These are phyloP conservation scores for Cephus rjabovi DNA, from an alignment of 2,888 invertebrate genomes.

Conservation along the genomic window DNA sequence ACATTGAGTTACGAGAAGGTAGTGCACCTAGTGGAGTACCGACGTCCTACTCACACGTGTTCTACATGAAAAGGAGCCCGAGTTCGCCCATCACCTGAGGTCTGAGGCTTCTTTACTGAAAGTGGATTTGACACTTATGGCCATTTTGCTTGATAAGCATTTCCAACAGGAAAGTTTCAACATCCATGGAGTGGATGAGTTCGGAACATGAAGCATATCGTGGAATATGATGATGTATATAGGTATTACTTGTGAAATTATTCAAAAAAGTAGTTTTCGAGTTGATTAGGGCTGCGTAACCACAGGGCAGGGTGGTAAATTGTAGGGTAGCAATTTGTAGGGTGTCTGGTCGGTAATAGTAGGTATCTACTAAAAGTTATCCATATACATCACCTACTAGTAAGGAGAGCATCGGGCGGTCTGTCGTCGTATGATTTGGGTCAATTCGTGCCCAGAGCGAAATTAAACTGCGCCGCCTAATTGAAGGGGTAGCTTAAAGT, in stretches of 20 bases:
- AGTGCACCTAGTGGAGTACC: neutral
- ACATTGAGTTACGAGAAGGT: neutral
- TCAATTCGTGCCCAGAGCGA: conserved; percentile 41
- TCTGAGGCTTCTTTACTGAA: neutral
- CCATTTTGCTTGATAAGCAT: neutral
- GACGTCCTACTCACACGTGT: neutral
- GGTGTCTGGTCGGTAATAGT: neutral
- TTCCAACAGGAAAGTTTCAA: neutral
- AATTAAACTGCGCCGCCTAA: conserved; percentile 39
- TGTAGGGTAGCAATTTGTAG: neutral
- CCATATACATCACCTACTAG: neutral
- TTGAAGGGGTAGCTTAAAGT: conserved; percentile 37
- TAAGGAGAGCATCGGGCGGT: conserved; percentile 16
- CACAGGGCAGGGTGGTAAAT: neutral
- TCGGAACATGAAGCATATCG: neutral
- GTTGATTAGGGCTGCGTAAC: neutral
- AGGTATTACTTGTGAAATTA: neutral
- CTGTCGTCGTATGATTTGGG: conserved; percentile 39
- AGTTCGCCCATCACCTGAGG: neutral
- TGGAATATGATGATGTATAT: neutral
- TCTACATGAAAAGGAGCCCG: neutral
- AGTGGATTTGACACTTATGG: neutral
- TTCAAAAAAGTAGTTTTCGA: neutral
- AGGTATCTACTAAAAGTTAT: neutral
- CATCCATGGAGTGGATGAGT: neutral